A percentile compares a stretch with the other conserved stretches of the same genome.
phyloP scores from a whole-genome alignment of 2,797 vertebrate species.

The Microhierax caerulescens region DNA sequence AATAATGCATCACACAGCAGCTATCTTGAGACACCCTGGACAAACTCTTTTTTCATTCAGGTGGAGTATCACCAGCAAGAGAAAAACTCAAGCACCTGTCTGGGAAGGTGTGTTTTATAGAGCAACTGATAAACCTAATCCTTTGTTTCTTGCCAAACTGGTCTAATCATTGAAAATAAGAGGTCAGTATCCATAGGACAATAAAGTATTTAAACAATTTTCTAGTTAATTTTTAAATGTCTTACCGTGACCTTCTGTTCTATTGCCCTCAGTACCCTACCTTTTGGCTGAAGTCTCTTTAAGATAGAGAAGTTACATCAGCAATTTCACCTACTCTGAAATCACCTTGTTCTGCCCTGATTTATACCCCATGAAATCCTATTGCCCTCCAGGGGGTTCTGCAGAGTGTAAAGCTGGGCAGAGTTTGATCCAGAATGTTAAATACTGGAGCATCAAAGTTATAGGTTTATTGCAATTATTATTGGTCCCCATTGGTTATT shows the following conservation, averaged over 20 bases:
- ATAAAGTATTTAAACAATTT: neutral
- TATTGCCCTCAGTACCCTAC: neutral
- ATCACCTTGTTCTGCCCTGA: conserved; percentile 38
- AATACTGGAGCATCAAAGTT: conserved; percentile 56
- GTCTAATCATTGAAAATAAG: neutral
- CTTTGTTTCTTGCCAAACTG: neutral
- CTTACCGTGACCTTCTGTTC: neutral
- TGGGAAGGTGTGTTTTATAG: neutral
- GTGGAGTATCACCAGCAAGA: neutral
- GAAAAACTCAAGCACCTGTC: neutral
- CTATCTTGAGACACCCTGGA: neutral
- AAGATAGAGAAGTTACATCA: conserved; percentile 13
- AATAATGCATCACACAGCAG: neutral
- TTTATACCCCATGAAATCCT: conserved; percentile 56
- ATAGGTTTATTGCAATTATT: conserved; percentile 56
- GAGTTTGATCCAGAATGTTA: conserved; percentile 58
- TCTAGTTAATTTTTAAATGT: neutral
- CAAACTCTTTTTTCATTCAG: neutral
- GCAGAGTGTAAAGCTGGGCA: neutral
- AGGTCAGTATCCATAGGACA: neutral
- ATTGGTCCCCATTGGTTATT: conserved; percentile 60
- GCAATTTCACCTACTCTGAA: conserved; percentile 24
- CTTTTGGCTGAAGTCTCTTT: neutral
- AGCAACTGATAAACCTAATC: neutral
- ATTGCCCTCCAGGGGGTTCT: conserved; percentile 12